These are phyloP conservation scores for Clunio marinus DNA, from an alignment of 2,888 invertebrate genomes.

Conservation along the genomic window DNA sequence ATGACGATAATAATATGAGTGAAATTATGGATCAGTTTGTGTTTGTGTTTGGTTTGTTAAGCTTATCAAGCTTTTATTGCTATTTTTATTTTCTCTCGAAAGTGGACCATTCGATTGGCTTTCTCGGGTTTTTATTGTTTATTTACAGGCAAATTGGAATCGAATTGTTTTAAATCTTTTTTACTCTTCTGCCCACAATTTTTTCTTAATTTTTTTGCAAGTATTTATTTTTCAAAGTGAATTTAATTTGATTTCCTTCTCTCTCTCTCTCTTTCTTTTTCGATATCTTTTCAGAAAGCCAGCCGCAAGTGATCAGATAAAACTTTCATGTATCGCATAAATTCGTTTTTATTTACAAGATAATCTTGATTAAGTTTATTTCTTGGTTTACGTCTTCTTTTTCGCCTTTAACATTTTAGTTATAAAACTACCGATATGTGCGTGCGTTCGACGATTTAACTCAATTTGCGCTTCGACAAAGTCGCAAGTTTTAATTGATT, in stretches of 20 bases:
- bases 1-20: no score
- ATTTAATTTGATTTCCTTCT: neutral
- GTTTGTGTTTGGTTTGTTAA: neutral
- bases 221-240: neutral
- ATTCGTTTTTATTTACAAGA: neutral
- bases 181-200: no score
- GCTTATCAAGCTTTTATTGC: neutral
- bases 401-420: no score
- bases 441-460: neutral
- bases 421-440: neutral
- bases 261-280: neutral
- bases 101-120: neutral
- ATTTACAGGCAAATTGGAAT: neutral
- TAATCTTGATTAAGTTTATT: neutral
- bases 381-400: no score
- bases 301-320: conserved; percentile 2
- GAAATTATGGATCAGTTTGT: neutral
- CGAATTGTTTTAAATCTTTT: neutral
- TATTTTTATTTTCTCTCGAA: neutral
- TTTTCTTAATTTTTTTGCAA: neutral
- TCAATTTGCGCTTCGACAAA: conserved; percentile 12
- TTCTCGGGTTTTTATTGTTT: neutral
- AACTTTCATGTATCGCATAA: neutral
- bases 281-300: no score
- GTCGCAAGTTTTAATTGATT: conserved; percentile 14